A percentile compares a stretch with the other conserved stretches of the same genome.
These are phyloP conservation scores for Corynorhinus townsendii DNA, from an alignment of 2,113 vertebrate genomes.

Conservation along the genomic window DNA sequence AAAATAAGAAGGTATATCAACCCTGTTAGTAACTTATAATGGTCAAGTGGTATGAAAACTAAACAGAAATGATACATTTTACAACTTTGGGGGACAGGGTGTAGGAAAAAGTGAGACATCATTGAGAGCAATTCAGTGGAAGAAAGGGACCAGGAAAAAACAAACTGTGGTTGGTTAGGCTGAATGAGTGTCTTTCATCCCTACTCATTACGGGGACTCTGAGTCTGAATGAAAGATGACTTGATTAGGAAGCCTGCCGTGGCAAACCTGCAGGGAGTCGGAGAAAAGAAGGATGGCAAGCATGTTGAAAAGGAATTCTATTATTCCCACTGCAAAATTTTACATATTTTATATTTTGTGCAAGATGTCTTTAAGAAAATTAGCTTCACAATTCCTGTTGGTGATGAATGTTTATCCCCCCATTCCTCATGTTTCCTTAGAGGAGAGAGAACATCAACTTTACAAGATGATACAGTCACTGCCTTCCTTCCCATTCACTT, in stretches of 20 bases:
- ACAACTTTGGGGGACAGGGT: background rate
- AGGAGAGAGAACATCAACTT: background rate
- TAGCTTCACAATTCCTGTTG: background rate
- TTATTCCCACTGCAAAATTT: background rate
- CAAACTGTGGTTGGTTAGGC: background rate
- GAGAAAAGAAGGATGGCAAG: background rate
- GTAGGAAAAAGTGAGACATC: background rate
- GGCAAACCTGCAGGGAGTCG: background rate
- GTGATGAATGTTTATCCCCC: background rate
- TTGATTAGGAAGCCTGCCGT: background rate
- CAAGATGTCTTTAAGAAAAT: background rate
- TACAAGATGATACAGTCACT: background rate
- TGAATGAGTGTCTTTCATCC: background rate
- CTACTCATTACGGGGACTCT: background rate
- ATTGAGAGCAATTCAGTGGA: background rate
- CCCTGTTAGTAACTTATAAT: background rate
- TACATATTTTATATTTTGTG: background rate
- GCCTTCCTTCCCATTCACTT: background rate
- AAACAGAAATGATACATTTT: background rate
- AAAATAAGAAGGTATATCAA: background rate
- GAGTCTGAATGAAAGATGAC: background rate
- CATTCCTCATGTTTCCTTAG: background rate
- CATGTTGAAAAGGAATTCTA: background rate
- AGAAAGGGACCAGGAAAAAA: background rate
- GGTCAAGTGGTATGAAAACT: background rate